These are phyloP conservation scores for Sylvilagus floridanus DNA, from an alignment of 2,797 vertebrate genomes.

Conservation along the genomic window DNA sequence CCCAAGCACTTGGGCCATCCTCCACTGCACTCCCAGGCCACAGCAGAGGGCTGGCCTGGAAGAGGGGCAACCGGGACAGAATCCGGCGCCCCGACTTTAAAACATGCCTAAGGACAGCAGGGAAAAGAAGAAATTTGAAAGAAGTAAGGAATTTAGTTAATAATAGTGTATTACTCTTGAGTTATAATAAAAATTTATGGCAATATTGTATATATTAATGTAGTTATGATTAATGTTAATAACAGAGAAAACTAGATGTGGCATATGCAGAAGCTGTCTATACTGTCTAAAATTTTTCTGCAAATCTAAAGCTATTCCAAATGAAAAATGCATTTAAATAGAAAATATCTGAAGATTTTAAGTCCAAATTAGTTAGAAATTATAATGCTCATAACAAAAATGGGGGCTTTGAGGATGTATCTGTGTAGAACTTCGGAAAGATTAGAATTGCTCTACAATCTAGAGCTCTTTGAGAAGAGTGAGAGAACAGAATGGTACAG, in stretches of 20 bases:
- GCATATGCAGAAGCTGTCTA: neutral
- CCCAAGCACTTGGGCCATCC: too few species aligned
- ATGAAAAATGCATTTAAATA: neutral
- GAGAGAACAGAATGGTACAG: neutral
- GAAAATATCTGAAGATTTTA: neutral
- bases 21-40: too few species aligned
- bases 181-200: neutral
- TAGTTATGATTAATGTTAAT: neutral
- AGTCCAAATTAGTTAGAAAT: neutral
- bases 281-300: neutral
- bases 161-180: neutral
- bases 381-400: neutral
- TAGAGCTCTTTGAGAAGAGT: neutral
- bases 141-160: neutral
- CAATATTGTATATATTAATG: neutral
- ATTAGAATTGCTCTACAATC: neutral
- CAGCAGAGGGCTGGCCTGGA: too few species aligned
- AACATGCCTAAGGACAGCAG: neutral
- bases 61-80: too few species aligned
- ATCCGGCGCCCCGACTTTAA: too few species aligned
- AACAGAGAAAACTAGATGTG: neutral
- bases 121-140: slow-evolving; percentile 49
- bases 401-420: neutral
- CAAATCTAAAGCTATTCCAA: neutral
- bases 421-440: neutral